Base-by-base conservation (phyloP, 1,140 invertebrate genomes). In the Melipona quadrifasciata region DNA sequence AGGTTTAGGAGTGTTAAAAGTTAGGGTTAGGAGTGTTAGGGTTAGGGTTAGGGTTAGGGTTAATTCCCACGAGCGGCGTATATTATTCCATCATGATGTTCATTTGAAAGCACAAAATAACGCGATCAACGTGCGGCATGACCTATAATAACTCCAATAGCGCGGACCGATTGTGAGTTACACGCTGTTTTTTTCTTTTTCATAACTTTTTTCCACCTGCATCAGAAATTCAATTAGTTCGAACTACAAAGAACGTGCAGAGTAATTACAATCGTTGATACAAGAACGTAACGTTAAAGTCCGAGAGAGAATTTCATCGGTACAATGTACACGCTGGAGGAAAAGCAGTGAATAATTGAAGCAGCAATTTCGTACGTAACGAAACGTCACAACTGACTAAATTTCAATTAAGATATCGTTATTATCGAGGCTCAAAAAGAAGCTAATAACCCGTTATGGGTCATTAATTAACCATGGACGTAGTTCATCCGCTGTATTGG, bases 181-280 rank as follows among this genome's bases (percentile, higher is more conserved):
- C 80, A 81, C 57, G 80, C 70, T 65, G 53, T 10, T 71, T 58
- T 80, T 64, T 57, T 6, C 0, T 24, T 24, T n/a, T 67, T 67
- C 10, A 65, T 53, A 53, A 64, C 53, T 51, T 64, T 81, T 51
- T 11, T 11, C 39, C 11, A 16, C 14, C 17, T 8, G 27, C 12
- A 68, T 55, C 64, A 68, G 55, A 47, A 34, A 79, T 79, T 79
- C 77, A 74, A 58, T 80, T 70, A 70, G 24, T 39, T 75, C 31
- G 21, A 57, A 14, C 53, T 24, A 34, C 17, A 57, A 16, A 73
- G 17, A 11, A n/a, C 70, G 71, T 31, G 5, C 19, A 5, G 19
- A 1, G 10, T 24, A n/a, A 55, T 67, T 34, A 67, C 16, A 10
- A 17, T 19, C 17, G 17, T 5, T 31, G 27, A 21, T 21, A 67